These are phyloP conservation scores for Tricholauxania praeusta DNA, from an alignment of 2,888 invertebrate species.

Conservation along the genomic window DNA sequence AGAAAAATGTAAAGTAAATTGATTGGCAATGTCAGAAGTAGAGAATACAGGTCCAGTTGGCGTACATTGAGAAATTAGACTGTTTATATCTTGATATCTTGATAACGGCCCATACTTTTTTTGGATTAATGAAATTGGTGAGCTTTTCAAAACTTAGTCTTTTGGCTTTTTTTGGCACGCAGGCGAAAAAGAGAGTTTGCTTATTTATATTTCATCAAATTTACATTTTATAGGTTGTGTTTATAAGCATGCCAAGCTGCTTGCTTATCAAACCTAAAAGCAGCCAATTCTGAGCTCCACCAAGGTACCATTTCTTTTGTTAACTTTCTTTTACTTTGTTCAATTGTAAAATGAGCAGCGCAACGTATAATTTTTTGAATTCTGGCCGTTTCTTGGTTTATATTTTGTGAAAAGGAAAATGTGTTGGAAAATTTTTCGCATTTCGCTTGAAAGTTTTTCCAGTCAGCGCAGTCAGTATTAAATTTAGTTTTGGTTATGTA, in stretches of 20 bases:
- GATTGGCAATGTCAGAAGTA: background rate
- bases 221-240: background rate
- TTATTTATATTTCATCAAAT: constrained; percentile 15
- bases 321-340: too few relatives aligned
- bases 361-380: too few relatives aligned
- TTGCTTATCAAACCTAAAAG: background rate
- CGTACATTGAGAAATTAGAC: background rate
- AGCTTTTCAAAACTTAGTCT: constrained; percentile 10
- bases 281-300: background rate
- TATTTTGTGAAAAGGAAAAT: too few relatives aligned
- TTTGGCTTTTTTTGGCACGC: constrained; percentile 12
- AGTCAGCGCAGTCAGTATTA: too few relatives aligned
- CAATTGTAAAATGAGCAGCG: too few relatives aligned
- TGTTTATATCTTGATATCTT: background rate
- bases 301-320: background rate
- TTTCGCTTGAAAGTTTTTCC: too few relatives aligned
- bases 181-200: constrained; percentile 9
- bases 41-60: background rate
- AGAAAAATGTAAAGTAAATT: background rate
- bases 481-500: too few relatives aligned
- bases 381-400: too few relatives aligned
- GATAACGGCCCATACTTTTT: constrained; percentile 25
- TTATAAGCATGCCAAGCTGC: background rate
- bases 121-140: constrained; percentile 5
- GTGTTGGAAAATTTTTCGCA: too few relatives aligned